Percentiles rank a stretch among this genome's conserved stretches.
Conservation (phyloP, 1,140 invertebrate genomes). For the Scaptomyza pallida region DNA sequence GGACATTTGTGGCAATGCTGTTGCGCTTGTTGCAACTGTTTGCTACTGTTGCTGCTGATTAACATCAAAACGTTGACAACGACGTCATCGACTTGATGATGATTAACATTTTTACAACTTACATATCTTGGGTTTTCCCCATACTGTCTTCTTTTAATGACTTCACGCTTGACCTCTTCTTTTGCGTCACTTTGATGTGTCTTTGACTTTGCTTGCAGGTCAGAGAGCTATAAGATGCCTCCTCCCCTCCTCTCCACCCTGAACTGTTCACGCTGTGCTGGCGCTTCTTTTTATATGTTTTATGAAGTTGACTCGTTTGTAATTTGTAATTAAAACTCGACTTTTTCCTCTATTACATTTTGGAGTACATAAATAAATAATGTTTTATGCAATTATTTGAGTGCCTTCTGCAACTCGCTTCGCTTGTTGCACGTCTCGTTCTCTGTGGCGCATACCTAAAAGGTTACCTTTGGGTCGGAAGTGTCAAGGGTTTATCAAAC, state of each 20-base stretch:
- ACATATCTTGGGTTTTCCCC: constrained; percentile 40
- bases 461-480: constrained; percentile 47
- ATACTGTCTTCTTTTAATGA: constrained; percentile 59
- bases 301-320: constrained; percentile 31
- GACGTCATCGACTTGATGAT: constrained; percentile 56
- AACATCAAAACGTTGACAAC: constrained; percentile 51
- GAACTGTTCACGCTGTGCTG: constrained; percentile 70
- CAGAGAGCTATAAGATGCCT: constrained; percentile 30
- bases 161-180: constrained; percentile 78
- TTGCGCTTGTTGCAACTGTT: constrained; percentile 14
- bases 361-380: constrained; percentile 60
- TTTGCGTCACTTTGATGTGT: constrained; percentile 71
- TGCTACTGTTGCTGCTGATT: constrained; percentile 31
- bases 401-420: constrained; percentile 43
- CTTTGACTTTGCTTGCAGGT: constrained; percentile 69
- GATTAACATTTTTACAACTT: constrained; percentile 61
- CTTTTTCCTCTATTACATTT: constrained; percentile 60
- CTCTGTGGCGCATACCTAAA: constrained; percentile 13
- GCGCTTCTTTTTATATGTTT: constrained; percentile 56
- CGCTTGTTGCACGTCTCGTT: constrained; percentile 66
- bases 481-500: constrained; percentile 46
- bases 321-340: constrained; percentile 80
- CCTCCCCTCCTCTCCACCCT: constrained; percentile 44
- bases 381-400: constrained; percentile 63
- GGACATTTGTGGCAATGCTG: constrained; percentile 43